Conservation (phyloP, 2,113 vertebrate species). For the Chitala chitala region DNA sequence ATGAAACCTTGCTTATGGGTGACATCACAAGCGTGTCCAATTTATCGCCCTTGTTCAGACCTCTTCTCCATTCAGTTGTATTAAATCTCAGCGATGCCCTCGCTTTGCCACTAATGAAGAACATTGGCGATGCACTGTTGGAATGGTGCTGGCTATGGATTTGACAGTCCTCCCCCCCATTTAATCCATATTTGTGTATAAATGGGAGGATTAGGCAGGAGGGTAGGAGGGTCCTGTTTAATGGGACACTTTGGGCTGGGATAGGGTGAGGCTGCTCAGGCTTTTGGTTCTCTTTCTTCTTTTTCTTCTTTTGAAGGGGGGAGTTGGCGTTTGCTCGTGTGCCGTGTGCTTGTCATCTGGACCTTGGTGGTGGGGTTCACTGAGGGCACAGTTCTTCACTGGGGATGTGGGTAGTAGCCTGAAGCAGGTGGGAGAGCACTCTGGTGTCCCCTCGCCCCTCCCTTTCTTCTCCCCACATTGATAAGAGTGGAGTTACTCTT, state of each 20-base stretch:
- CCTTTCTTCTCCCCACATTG: too few relatives aligned
- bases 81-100: neutral
- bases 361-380: too few relatives aligned
- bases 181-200: slow-evolving; percentile 13
- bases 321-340: neutral
- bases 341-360: too few relatives aligned
- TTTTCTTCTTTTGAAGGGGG: neutral
- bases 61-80: neutral
- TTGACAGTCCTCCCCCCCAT: neutral
- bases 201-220: slow-evolving; percentile 20
- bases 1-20: slow-evolving; percentile 13
- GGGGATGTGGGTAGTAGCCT: too few relatives aligned
- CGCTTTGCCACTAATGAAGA: neutral
- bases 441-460: too few relatives aligned
- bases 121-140: neutral
- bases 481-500: too few relatives aligned
- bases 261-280: neutral
- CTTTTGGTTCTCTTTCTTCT: neutral
- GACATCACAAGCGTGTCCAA: neutral
- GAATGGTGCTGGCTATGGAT: neutral
- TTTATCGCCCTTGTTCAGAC: slow-evolving; percentile 21
- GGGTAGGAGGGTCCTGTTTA: neutral
- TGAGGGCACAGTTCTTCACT: too few relatives aligned
- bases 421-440: too few relatives aligned
- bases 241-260: neutral